Evolutionary conservation across 2,113 vertebrate genomes (phyloP), one percentile per base, ranked within the genome.

Genomic region (Puffinus mauretanicus): DNA sequence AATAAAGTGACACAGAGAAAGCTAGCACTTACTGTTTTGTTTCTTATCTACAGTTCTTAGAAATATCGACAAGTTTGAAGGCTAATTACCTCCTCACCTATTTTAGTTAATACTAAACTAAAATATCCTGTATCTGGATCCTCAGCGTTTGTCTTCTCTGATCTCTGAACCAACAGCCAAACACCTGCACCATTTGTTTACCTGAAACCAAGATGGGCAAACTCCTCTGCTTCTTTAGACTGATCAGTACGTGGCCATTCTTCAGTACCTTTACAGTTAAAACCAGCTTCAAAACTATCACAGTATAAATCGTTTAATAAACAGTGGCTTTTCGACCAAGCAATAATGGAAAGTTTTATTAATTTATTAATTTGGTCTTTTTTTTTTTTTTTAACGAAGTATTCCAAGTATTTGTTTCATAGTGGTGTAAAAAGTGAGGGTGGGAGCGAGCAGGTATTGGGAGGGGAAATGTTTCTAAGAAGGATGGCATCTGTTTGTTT

Each of bases 231-330:
- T 62, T 32, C 61, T 46, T 8, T 29, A 4, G 17, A 25, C 54
- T 5, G 13, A 7, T 4, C 25, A 38, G 38, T 38, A 22, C 1
- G 0, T 13, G 25, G 44, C 6, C 29, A 5, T n/a, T 51, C 36
- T 61, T 47, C 84, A 70, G 67, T 7, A 60, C 22, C 12, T 42
- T 55, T 32, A 32, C 44, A n/a, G 14, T 13, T 54, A n/a, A 88
- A 81, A 47, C 9, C n/a, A 54, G 4, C 29, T 76, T 57, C 69
- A 75, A 22, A 86, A 7, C 7, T 32, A 54, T 5, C 40, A 15
- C 32, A 40, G 13, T 10, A 24, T 5, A 30, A 67, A n/a, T 10
- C 0, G 2, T 10, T 3, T 38, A 17, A 47, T 4, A 2, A 29
- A 8, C 15, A 34, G 32, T 20, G 40, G 4, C 8, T 44, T 66